Conservation (phyloP, 2,113 vertebrate genomes). For the Seriola quinqueradiata region DNA sequence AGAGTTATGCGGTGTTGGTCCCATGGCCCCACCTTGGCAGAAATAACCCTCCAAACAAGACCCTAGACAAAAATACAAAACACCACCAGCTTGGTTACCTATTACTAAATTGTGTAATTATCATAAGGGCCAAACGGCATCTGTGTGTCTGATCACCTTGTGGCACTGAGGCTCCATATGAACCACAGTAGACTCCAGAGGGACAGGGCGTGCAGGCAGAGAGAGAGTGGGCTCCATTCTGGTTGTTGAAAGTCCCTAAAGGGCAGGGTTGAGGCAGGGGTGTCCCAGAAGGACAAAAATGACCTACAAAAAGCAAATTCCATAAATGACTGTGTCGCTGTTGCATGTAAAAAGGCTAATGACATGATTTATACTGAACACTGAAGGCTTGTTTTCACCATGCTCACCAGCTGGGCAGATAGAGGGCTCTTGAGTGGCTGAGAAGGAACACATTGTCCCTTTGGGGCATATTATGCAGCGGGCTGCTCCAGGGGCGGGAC, state of each 20-base stretch:
- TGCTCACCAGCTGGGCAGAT: slow-evolving; percentile 88
- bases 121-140: not conserved
- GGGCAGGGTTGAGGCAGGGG: slow-evolving; percentile 86
- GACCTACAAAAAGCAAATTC: slow-evolving; percentile 76
- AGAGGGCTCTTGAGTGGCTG: slow-evolving; percentile 83
- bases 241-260: slow-evolving; percentile 84
- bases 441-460: slow-evolving; percentile 83
- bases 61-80: slow-evolving; percentile 76
- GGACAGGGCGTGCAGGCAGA: slow-evolving; percentile 88
- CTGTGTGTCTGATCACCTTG: slow-evolving; percentile 80
- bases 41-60: slow-evolving; percentile 89
- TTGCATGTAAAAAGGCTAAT: not conserved
- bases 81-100: not conserved
- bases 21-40: slow-evolving; percentile 88
- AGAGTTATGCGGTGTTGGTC: slow-evolving; percentile 80
- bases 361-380: not conserved
- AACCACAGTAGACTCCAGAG: slow-evolving; percentile 87
- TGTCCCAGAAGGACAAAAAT: slow-evolving; percentile 86
- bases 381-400: not conserved
- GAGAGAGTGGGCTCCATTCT: slow-evolving; percentile 80
- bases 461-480: slow-evolving; percentile 87
- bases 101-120: not conserved
- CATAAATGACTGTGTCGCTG: not conserved
- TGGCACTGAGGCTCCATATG: slow-evolving; percentile 85
- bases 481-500: slow-evolving; percentile 82